phyloP scores from a whole-genome alignment of 2,888 invertebrate species.

The Lampropteryx suffumata region DNA sequence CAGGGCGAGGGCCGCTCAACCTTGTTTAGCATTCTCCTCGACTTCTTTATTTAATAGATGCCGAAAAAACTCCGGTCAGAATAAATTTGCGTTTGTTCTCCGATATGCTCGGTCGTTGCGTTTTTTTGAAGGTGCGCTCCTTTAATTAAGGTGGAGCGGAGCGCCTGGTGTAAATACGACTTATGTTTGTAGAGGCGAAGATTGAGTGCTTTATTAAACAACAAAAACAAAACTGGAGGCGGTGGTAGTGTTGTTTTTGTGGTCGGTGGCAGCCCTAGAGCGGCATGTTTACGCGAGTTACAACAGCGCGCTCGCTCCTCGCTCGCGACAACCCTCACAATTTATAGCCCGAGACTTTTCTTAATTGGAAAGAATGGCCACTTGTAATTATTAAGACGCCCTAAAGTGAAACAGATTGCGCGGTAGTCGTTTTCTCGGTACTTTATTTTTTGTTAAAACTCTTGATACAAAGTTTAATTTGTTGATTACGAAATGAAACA shows the following conservation, averaged over 20 bases:
- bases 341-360: slow-evolving; percentile 81
- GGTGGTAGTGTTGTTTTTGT: slow-evolving; percentile 37
- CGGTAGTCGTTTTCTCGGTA: slow-evolving; percentile 61
- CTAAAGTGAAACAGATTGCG: slow-evolving; percentile 82
- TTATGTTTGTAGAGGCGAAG: slow-evolving; percentile 62
- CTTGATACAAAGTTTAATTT: slow-evolving; percentile 53
- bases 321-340: slow-evolving; percentile 74
- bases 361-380: slow-evolving; percentile 83
- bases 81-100: slow-evolving; percentile 79
- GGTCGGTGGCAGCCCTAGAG: slow-evolving; percentile 60
- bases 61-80: slow-evolving; percentile 76
- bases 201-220: slow-evolving; percentile 68
- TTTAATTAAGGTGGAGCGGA: slow-evolving; percentile 67
- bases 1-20: slow-evolving; percentile 80
- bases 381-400: slow-evolving; percentile 83
- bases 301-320: slow-evolving; percentile 55
- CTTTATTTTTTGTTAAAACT: slow-evolving; percentile 60
- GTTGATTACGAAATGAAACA: slow-evolving; percentile 45
- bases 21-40: slow-evolving; percentile 82
- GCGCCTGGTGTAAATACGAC: slow-evolving; percentile 58
- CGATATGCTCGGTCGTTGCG: slow-evolving; percentile 67
- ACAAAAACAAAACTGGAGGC: slow-evolving; percentile 58
- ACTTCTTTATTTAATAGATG: slow-evolving; percentile 82
- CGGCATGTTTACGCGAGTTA: slow-evolving; percentile 70
- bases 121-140: slow-evolving; percentile 65